A percentile compares a stretch with the other conserved stretches of the same genome.
phyloP scores from a whole-genome alignment of 2,113 vertebrate genomes.

The Catharus bicknelli region DNA sequence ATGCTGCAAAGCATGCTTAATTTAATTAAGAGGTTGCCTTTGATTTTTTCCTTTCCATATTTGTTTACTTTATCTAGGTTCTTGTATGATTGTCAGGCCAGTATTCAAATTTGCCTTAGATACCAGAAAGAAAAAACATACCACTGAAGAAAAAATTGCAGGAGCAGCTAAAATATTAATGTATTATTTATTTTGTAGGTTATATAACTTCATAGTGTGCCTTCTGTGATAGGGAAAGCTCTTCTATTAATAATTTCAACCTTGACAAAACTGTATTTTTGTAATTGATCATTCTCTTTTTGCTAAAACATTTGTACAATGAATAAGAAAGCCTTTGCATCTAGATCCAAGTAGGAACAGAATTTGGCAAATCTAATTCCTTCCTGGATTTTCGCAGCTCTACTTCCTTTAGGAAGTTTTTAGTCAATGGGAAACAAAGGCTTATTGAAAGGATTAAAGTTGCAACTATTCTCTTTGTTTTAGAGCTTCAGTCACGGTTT shows the following conservation, averaged over 20 bases:
- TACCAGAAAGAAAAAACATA: neutral
- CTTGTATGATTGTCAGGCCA: neutral
- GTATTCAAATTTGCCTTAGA: neutral
- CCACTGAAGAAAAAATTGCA: neutral
- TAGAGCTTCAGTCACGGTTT: slow-evolving; percentile 73
- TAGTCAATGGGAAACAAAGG: slow-evolving; percentile 88
- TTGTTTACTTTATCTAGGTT: neutral
- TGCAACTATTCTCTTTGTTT: slow-evolving; percentile 77
- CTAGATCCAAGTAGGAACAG: slow-evolving; percentile 53
- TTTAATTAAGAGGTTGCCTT: slow-evolving; percentile 25
- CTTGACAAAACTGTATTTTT: slow-evolving; percentile 23
- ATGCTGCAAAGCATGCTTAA: slow-evolving; percentile 10
- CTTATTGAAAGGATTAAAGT: slow-evolving; percentile 85
- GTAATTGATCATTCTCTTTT: slow-evolving; percentile 7
- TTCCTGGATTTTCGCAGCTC: slow-evolving; percentile 80
- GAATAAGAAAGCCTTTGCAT: slow-evolving; percentile 58
- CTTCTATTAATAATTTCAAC: slow-evolving; percentile 40
- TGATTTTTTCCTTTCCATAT: slow-evolving; percentile 16
- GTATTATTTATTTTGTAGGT: neutral
- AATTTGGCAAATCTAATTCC: slow-evolving; percentile 76
- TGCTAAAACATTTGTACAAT: slow-evolving; percentile 28
- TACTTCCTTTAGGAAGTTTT: slow-evolving; percentile 88
- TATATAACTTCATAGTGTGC: neutral
- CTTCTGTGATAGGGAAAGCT: slow-evolving; percentile 5
- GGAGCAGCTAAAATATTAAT: neutral